Evolutionary conservation across 2,888 invertebrate species (phyloP).

Genomic region (Nyleta sp.): DNA sequence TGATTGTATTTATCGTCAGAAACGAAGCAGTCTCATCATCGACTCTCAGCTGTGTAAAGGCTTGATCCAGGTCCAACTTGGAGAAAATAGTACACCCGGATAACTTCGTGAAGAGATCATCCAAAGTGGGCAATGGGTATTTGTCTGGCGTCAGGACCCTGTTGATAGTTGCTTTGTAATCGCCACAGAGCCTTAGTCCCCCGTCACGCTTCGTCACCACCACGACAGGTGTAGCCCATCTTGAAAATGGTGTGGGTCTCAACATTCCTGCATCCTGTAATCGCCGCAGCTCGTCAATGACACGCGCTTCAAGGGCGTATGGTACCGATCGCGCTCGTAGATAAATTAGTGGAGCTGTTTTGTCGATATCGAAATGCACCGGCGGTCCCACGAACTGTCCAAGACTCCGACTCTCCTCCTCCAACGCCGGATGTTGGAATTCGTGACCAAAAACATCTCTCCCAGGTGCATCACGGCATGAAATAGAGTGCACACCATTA

Average conservation of each 20-base stretch:
- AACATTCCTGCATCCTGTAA: slow-evolving; percentile 1
- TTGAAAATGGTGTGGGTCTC: neutral
- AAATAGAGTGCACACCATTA: slow-evolving; percentile 4
- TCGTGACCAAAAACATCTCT: neutral
- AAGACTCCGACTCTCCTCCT: slow-evolving; percentile 4
- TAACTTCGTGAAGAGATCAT: slow-evolving; percentile 26
- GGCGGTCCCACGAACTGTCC: slow-evolving; percentile 20
- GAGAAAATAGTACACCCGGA: slow-evolving; percentile 24
- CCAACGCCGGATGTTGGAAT: neutral
- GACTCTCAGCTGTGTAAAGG: slow-evolving; percentile 10
- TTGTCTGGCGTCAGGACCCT: slow-evolving; percentile 14
- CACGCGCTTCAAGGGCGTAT: neutral
- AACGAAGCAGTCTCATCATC: slow-evolving; percentile 1
- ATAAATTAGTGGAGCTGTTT: slow-evolving; percentile 14
- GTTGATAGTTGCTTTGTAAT: slow-evolving; percentile 28
- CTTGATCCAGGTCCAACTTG: slow-evolving; percentile 23
- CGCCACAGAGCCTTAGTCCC: slow-evolving; percentile 14
- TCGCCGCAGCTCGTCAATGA: slow-evolving; percentile 4
- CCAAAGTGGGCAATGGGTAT: slow-evolving; percentile 20
- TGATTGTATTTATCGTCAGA: slow-evolving; percentile 22
- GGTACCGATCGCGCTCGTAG: slow-evolving; percentile 9
- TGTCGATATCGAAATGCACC: slow-evolving; percentile 2
- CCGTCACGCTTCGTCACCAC: slow-evolving; percentile 20
- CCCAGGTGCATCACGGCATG: neutral
- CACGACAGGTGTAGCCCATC: slow-evolving; percentile 38